Evolutionary conservation across 1,140 invertebrate species (phyloP), one percentile per base, ranked within the genome.

Genomic region (Drosophila insularis): DNA sequence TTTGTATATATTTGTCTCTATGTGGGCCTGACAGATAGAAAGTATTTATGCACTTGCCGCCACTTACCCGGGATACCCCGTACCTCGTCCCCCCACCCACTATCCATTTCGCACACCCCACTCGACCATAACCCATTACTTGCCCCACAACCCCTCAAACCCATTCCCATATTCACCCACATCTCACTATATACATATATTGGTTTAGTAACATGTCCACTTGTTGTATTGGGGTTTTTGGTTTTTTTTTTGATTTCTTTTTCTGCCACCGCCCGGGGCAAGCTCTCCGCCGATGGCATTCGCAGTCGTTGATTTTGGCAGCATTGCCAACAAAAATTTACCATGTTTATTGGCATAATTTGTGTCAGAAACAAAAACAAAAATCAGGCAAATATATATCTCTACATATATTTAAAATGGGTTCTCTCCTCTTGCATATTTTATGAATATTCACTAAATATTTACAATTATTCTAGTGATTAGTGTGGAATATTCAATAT

Each of bases 311-410:
- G 31, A 53, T 35, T 43, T 62, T 58, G 37, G 23, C 62, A 63
- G 53, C 39, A 27, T 13, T 67, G 69, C 70, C 70, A 68, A 56
- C 65, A 56, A 62, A 68, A 71, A 61, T 54, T 64, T 70, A 46
- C 60, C 62, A 71, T 76, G 66, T 70, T 86, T 87, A 87, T 86
- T 86, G 84, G 82, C 81, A 76, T 79, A 74, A 86, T 87, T 76
- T 86, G 79, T 82, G 79, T 79, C 61, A 74, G 71, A 68, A 35
- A 63, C 46, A 65, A 37, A n/a, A 37, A 37, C 35, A 37, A 37
- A 37, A 37, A 35, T 27, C 32, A 35, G 10, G 10, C 55, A 74
- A 68, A 67, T 23, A 62, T 32, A 73, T 53, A 73, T 65, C 63
- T 53, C 58, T 32, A 73, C 59, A 69, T 53, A 63, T 32, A 21